phyloP scores from a whole-genome alignment of 2,797 vertebrate species.

The Smutsia temminckii region DNA sequence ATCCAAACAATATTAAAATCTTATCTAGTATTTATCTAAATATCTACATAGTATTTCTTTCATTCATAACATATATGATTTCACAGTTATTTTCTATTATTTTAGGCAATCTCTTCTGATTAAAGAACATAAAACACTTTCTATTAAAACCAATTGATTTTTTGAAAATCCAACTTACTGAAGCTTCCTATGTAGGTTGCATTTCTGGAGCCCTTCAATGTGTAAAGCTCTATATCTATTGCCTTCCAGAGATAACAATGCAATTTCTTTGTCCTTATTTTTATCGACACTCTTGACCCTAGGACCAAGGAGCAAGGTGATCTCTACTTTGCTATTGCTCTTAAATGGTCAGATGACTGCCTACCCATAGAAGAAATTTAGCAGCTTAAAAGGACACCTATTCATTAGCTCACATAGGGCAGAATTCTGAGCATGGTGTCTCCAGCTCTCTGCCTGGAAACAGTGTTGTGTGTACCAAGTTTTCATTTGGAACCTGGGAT shows the following conservation, averaged over 20 bases:
- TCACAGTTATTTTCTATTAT: neutral
- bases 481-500: neutral
- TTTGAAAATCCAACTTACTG: neutral
- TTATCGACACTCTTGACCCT: neutral
- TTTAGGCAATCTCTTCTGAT: neutral
- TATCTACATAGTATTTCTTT: neutral
- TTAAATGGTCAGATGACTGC: neutral
- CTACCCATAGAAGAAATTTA: neutral
- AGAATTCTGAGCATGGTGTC: neutral
- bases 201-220: neutral
- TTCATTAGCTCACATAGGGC: neutral
- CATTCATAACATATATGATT: neutral
- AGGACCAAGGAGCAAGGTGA: neutral
- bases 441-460: neutral
- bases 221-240: neutral
- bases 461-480: neutral
- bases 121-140: neutral
- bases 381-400: neutral
- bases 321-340: neutral
- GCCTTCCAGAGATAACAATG: neutral
- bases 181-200: neutral
- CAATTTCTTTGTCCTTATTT: neutral
- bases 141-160: neutral
- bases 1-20: constrained; percentile 13
- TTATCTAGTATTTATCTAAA: neutral